These are phyloP conservation scores for Silurus asotus DNA, from an alignment of 2,113 vertebrate species.

Conservation along the genomic window DNA sequence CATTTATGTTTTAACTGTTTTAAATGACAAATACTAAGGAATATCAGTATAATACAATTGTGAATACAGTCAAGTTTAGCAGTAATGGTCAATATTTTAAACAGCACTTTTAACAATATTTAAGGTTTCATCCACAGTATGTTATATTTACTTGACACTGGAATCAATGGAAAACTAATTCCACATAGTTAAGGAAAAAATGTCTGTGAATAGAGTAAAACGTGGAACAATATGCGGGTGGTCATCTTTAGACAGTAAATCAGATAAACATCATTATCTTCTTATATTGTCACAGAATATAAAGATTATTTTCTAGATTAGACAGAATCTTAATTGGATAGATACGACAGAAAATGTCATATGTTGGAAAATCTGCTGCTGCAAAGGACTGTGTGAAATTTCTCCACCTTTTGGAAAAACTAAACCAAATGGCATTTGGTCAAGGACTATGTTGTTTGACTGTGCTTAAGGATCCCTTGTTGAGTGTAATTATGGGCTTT, in stretches of 20 bases:
- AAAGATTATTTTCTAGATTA: not conserved
- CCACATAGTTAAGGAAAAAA: too few species aligned
- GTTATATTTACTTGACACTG: not conserved
- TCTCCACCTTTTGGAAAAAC: conserved; percentile 10
- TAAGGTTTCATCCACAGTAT: not conserved
- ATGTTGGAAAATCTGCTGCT: conserved; percentile 18
- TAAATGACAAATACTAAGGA: too few species aligned
- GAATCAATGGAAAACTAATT: not conserved
- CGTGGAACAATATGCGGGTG: not conserved
- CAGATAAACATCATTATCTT: conserved; percentile 22
- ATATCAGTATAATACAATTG: not conserved
- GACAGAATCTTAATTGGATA: not conserved
- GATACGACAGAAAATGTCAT: conserved; percentile 2
- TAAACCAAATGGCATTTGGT: conserved; percentile 1
- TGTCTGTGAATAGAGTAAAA: not conserved
- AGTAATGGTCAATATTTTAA: not conserved
- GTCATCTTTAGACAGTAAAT: conserved; percentile 16
- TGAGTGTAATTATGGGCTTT: conserved; percentile 1
- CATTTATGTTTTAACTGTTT: too few species aligned
- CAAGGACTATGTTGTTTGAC: not conserved
- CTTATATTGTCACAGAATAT: not conserved
- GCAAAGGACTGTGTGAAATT: not conserved
- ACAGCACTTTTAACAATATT: not conserved
- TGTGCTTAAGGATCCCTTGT: not conserved
- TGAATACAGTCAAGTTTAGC: not conserved